phyloP scores from a whole-genome alignment of 1,140 invertebrate species.

The Drosophila eugracilis region DNA sequence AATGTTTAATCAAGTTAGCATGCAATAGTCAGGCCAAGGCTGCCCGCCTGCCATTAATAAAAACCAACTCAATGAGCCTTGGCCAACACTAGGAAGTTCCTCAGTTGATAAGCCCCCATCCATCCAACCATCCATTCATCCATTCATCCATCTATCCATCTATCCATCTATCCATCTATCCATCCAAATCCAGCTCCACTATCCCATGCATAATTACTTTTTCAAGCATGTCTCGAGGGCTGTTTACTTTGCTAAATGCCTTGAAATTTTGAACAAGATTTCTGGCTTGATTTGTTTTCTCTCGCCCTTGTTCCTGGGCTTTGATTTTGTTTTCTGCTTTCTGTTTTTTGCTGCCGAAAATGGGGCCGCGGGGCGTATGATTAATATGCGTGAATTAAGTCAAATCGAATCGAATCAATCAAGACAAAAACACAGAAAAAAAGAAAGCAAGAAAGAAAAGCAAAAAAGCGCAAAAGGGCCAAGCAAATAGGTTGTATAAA shows the following conservation, averaged over 20 bases:
- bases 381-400: slow-evolving; percentile 82
- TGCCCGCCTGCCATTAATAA: slow-evolving; percentile 1
- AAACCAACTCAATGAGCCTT: background rate
- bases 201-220: slow-evolving; percentile 76
- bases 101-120: background rate
- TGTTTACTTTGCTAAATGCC: slow-evolving; percentile 66
- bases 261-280: slow-evolving; percentile 39
- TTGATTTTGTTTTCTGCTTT: slow-evolving; percentile 46
- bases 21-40: slow-evolving; percentile 1
- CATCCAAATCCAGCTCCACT: background rate
- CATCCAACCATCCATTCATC: background rate
- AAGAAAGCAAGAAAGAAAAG: background rate
- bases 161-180: background rate
- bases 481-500: slow-evolving; percentile 28
- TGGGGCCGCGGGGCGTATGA: slow-evolving; percentile 66
- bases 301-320: slow-evolving; percentile 1
- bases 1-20: background rate
- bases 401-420: slow-evolving; percentile 83
- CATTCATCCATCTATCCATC: background rate
- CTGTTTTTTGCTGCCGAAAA: background rate
- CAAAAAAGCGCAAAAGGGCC: slow-evolving; percentile 23
- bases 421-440: slow-evolving; percentile 32
- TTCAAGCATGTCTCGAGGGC: slow-evolving; percentile 40
- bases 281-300: slow-evolving; percentile 20
- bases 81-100: slow-evolving; percentile 4